Conservation (phyloP, 2,113 vertebrate genomes). For the Cottus gobio region DNA sequence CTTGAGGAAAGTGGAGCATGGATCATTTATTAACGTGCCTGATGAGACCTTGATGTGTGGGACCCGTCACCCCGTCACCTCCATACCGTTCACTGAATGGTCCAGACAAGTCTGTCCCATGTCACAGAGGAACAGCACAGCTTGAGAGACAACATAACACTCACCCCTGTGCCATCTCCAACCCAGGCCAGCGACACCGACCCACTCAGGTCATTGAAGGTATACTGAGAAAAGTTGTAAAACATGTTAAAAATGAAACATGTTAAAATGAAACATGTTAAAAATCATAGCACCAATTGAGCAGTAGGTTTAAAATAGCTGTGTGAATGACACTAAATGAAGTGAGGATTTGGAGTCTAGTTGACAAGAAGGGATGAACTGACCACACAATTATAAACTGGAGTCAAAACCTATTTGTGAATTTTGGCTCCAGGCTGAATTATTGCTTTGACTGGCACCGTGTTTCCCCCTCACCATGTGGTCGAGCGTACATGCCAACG, state of each 20-base stretch:
- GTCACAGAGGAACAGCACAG: neutral
- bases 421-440: neutral
- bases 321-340: neutral
- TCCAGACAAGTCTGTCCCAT: neutral
- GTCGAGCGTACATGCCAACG: neutral
- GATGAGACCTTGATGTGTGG: neutral
- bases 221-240: constrained; percentile 73
- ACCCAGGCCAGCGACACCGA: constrained; percentile 93
- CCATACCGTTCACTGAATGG: constrained; percentile 4
- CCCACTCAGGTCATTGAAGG: constrained; percentile 89
- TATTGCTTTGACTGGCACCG: constrained; percentile 12
- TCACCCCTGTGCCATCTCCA: constrained; percentile 93
- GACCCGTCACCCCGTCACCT: neutral
- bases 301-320: neutral
- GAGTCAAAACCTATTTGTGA: neutral
- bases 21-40: constrained; percentile 17
- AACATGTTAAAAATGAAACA: neutral
- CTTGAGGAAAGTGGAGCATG: constrained; percentile 7
- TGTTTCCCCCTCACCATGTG: neutral
- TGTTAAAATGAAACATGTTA: neutral
- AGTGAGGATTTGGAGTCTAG: neutral
- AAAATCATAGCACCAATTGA: neutral
- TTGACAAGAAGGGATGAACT: neutral
- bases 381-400: neutral
- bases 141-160: constrained; percentile 59